Conservation (phyloP, 1,140 invertebrate species). For the Telenomus remus region DNA sequence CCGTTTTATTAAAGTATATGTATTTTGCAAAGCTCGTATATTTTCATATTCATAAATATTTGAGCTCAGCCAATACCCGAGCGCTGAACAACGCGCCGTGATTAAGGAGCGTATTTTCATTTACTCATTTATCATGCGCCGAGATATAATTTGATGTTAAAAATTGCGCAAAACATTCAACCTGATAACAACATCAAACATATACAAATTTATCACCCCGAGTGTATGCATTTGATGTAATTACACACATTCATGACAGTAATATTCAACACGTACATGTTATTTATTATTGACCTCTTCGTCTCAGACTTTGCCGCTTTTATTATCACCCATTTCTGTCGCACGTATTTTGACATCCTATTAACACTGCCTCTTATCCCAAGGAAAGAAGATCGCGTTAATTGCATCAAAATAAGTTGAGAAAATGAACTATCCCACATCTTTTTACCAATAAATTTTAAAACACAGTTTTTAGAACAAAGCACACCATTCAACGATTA, state of each 20-base stretch:
- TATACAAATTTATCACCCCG: slow-evolving; percentile 52
- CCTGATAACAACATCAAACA: slow-evolving; percentile 44
- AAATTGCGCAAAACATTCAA: slow-evolving; percentile 53
- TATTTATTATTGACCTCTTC: slow-evolving; percentile 42
- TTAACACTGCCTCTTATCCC: slow-evolving; percentile 31
- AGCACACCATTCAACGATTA: background rate
- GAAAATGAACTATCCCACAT: too few relatives aligned
- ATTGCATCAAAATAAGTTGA: slow-evolving; percentile 27
- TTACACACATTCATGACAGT: slow-evolving; percentile 30
- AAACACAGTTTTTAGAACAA: too few relatives aligned
- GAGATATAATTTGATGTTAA: slow-evolving; percentile 53
- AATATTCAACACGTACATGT: slow-evolving; percentile 25
- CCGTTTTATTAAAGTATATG: slow-evolving; percentile 53
- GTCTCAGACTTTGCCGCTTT: slow-evolving; percentile 30
- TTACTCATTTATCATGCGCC: slow-evolving; percentile 42
- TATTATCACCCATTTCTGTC: slow-evolving; percentile 40
- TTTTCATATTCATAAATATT: slow-evolving; percentile 59
- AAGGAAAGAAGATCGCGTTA: slow-evolving; percentile 18
- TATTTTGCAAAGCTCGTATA: slow-evolving; percentile 49
- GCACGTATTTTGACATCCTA: slow-evolving; percentile 39
- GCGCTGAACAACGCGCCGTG: slow-evolving; percentile 33
- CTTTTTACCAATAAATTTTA: too few relatives aligned
- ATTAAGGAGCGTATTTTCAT: slow-evolving; percentile 54
- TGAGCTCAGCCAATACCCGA: slow-evolving; percentile 38
- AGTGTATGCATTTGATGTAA: slow-evolving; percentile 46